Base-by-base conservation (phyloP, 2,797 vertebrate species). In the Myotis myotis region DNA sequence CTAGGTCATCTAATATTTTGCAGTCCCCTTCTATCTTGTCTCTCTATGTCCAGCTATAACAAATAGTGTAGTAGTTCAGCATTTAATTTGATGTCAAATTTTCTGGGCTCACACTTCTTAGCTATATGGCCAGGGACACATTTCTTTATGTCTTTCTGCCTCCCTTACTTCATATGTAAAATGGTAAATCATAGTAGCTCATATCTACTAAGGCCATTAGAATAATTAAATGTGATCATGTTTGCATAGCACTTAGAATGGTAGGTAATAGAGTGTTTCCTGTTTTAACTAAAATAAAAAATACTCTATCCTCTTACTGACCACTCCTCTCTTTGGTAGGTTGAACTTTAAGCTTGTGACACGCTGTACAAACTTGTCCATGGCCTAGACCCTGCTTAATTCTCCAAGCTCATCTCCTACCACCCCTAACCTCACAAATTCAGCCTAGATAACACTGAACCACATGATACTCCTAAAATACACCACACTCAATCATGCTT, bases 261-360 rank as follows among this genome's bases (percentile, higher is more conserved):
- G 13, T 15, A 71, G 66, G 6, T 93, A 80, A 62, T 20, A 72
- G n/a, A 47, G 87, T 94, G 30, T 64, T 92, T 70, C 82, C 28
- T 28, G 17, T 91, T 96, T 94, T 87, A 86, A 57, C 60, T 85
- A 92, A 95, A 80, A 79, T 70, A 28, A 82, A 92, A 72, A 90
- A 38, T 57, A 72, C 75, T 70, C 10, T 5, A 84, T 13, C 0
- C 1, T 81, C 22, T 10, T 71, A 23, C n/a, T 78, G 44, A 66
- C 15, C 53, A 38, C 53, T n/a, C 0, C 47, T 76, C 3, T 89
- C 49, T 80, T 88, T 66, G 3, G 28, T 36, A 84, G 49, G 4
- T 23, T 92, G 44, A 84, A 72, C 16, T 66, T 49, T 89, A 68
- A 53, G 33, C 25, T 81, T 23, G 6, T 68, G 53, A 75, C 13